Evolutionary conservation across 2,797 vertebrate species (phyloP), one percentile per base, ranked within the genome.

Genomic region (Pseudochromis fuscus): DNA sequence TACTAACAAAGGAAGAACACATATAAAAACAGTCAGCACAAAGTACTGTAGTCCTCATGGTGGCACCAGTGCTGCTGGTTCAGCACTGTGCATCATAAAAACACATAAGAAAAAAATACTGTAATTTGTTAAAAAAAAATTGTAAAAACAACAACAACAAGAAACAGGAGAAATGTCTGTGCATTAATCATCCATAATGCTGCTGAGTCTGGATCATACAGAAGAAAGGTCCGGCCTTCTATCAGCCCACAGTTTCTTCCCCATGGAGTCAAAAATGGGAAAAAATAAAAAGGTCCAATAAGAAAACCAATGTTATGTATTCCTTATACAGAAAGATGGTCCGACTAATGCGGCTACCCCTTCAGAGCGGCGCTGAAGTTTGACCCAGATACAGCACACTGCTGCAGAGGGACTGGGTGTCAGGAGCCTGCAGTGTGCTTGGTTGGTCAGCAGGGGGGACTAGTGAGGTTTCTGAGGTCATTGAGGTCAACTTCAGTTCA

Each of bases 401-500:
- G n/a, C n/a, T n/a, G n/a, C n/a, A n/a, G n/a, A n/a, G n/a, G n/a
- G n/a, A n/a, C n/a, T n/a, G n/a, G 38, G 33, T 0, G 1, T 60
- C 40, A 51, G 45, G 45, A 65, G 51, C 16, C n/a, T 83, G 83
- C 77, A 75, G 62, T 77, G 72, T 21, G 1, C 44, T 46, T 16
- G 21, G 24, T 10, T 57, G 67, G 72, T 69, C 90, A 92, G 69
- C 60, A 89, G 91, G 79, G 88, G 79, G 45, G 9, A 69, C 59
- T 21, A 25, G 57, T 62, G 68, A 61, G 25, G 46, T 28, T n/a
- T 71, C 45, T 44, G 62, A 67, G 76, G 56, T 75, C 51, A 50
- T 24, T 0, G 37, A 67, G 31, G 67, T 72, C 62, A 25, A 24
- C 27, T 23, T 92, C 87, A 95, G 89, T 95, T 95, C 79, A 95